phyloP scores from a whole-genome alignment of 2,888 invertebrate species.

The Leucophora obtusa region DNA sequence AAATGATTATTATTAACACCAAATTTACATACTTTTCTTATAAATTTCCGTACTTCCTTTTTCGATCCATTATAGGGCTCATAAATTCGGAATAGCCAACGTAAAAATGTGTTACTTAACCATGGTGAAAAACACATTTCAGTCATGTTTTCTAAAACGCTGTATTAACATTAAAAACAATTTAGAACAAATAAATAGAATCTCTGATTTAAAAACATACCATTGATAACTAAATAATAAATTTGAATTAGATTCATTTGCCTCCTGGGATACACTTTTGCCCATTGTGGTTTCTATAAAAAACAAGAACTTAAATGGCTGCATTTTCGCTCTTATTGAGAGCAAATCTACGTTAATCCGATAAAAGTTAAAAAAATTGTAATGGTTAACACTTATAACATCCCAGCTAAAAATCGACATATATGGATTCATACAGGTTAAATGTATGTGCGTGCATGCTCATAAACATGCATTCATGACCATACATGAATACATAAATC shows the following conservation, averaged over 20 bases:
- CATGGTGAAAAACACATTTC: slow-evolving; percentile 75
- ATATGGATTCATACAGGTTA: too few relatives aligned
- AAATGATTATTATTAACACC: too few relatives aligned
- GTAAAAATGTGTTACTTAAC: slow-evolving; percentile 68
- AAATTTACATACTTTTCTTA: slow-evolving; percentile 38
- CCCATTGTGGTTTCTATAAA: slow-evolving; percentile 76
- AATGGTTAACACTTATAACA: too few relatives aligned
- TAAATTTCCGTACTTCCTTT: slow-evolving; percentile 69
- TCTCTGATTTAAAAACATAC: slow-evolving; percentile 64
- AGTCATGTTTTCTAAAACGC: slow-evolving; percentile 73
- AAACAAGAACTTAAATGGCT: neutral
- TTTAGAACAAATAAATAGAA: neutral
- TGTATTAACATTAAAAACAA: slow-evolving; percentile 56
- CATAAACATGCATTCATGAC: too few relatives aligned
- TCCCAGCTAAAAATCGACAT: too few relatives aligned
- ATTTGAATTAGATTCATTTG: slow-evolving; percentile 65
- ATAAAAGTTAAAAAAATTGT: too few relatives aligned
- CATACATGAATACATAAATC: too few relatives aligned
- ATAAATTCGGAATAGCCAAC: slow-evolving; percentile 68
- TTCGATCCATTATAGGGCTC: slow-evolving; percentile 69
- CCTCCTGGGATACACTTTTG: slow-evolving; percentile 66
- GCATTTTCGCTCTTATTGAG: too few relatives aligned
- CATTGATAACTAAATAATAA: slow-evolving; percentile 72
- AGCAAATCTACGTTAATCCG: too few relatives aligned
- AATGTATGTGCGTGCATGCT: too few relatives aligned